A percentile compares a stretch with the other conserved stretches of the same genome.
phyloP scores from a whole-genome alignment of 2,888 invertebrate genomes.

The Rosalia funebris region DNA sequence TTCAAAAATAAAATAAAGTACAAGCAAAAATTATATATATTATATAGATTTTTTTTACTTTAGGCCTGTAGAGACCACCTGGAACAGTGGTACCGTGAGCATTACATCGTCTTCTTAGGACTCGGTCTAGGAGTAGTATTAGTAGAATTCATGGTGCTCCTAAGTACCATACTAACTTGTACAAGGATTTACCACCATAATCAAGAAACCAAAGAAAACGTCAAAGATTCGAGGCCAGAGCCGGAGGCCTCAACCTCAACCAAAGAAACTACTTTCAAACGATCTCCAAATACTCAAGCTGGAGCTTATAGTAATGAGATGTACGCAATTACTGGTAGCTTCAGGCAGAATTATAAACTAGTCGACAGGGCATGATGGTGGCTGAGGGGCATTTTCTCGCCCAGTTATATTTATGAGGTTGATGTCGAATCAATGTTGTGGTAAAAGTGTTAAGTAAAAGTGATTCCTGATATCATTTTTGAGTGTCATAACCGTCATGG shows the following conservation, averaged over 20 bases:
- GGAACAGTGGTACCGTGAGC: slow-evolving; percentile 81
- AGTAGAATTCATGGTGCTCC: slow-evolving; percentile 77
- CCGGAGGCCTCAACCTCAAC: slow-evolving; percentile 32
- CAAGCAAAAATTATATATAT: not conserved
- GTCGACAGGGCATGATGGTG: slow-evolving; percentile 61
- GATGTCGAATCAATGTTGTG: slow-evolving; percentile 73
- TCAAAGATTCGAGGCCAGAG: slow-evolving; percentile 38
- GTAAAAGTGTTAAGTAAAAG: slow-evolving; percentile 57
- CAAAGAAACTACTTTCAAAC: slow-evolving; percentile 38
- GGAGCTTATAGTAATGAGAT: slow-evolving; percentile 60
- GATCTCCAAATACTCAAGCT: slow-evolving; percentile 40
- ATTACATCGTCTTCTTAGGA: slow-evolving; percentile 75
- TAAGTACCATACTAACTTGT: slow-evolving; percentile 78
- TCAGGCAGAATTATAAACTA: slow-evolving; percentile 60
- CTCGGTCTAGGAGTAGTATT: slow-evolving; percentile 74
- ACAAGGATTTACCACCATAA: slow-evolving; percentile 70
- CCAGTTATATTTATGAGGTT: slow-evolving; percentile 59
- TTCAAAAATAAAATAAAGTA: no score
- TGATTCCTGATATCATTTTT: not conserved
- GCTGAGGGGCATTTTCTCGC: slow-evolving; percentile 53
- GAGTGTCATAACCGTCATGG: no score
- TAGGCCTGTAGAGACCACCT: slow-evolving; percentile 77
- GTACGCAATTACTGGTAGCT: slow-evolving; percentile 60
- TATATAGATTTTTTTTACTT: slow-evolving; percentile 49
- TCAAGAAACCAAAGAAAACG: slow-evolving; percentile 61